These are phyloP conservation scores for Hemiscyllium ocellatum DNA, from an alignment of 2,113 vertebrate species.

Conservation along the genomic window DNA sequence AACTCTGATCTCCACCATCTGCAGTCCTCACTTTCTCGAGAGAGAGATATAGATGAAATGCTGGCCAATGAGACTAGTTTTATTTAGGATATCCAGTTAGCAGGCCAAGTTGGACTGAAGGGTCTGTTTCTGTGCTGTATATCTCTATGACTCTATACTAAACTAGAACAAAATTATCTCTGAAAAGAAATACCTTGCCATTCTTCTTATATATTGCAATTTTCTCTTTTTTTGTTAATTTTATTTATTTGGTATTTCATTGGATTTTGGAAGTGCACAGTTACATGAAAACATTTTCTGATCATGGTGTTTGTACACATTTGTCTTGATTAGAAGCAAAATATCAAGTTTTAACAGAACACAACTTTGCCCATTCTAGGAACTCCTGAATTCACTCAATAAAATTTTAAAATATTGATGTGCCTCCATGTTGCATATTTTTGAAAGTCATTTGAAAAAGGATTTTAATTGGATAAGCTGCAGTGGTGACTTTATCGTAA, in stretches of 20 bases:
- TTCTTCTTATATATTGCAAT: neutral
- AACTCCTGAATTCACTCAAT: neutral
- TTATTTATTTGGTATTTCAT: neutral
- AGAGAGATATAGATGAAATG: too few relatives aligned
- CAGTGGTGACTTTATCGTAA: neutral
- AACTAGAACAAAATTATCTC: neutral
- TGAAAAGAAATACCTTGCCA: neutral
- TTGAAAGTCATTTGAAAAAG: neutral
- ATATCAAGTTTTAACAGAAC: neutral
- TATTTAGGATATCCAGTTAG: too few relatives aligned
- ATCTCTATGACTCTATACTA: neutral
- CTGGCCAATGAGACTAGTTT: too few relatives aligned
- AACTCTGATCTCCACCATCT: too few relatives aligned
- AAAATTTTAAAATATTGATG: neutral
- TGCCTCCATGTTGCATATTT: neutral
- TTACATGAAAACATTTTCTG: neutral
- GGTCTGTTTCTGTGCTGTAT: too few relatives aligned
- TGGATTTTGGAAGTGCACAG: neutral
- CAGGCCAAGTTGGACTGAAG: too few relatives aligned
- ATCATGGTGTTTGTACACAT: neutral
- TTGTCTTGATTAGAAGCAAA: neutral
- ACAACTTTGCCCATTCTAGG: neutral
- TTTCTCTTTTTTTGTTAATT: neutral
- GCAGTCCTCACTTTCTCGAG: too few relatives aligned
- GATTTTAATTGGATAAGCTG: constrained; percentile 13